Percentiles rank a stretch among this genome's conserved stretches.
phyloP scores from a whole-genome alignment of 2,888 invertebrate genomes.

The Caenorhabditis japonica region DNA sequence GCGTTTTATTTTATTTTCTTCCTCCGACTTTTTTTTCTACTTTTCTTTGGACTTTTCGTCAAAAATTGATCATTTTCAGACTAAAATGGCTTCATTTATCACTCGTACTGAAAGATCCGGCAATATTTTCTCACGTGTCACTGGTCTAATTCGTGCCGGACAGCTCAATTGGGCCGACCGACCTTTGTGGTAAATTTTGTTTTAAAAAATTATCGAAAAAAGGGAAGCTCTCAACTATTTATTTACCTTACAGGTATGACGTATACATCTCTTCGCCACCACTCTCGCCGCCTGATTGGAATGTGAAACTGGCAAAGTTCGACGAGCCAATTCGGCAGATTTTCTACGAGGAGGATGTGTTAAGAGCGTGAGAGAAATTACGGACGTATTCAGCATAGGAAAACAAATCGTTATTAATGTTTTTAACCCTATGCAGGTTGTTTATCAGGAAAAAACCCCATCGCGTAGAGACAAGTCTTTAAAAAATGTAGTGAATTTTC shows the following conservation, averaged over 20 bases:
- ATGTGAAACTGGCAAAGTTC: constrained; percentile 77
- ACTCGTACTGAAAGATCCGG: constrained; percentile 71
- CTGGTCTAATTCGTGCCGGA: constrained; percentile 85
- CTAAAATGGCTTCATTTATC: constrained; percentile 69
- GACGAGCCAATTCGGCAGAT: constrained; percentile 83
- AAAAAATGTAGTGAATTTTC: too few species aligned
- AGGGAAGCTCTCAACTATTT: background rate
- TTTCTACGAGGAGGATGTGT: constrained; percentile 87
- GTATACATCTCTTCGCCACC: constrained; percentile 93
- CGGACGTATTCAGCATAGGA: background rate
- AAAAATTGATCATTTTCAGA: too few species aligned
- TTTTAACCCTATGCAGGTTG: too few species aligned
- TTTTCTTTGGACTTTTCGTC: background rate
- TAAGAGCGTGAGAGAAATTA: constrained; percentile 87
- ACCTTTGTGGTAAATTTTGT: constrained; percentile 85
- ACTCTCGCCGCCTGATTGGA: constrained; percentile 85
- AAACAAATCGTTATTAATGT: too few species aligned
- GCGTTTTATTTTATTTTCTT: background rate
- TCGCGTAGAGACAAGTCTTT: too few species aligned
- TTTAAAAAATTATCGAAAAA: background rate
- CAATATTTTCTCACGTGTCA: constrained; percentile 71
- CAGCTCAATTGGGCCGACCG: constrained; percentile 87
- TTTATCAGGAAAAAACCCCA: too few species aligned
- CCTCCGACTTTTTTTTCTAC: background rate
- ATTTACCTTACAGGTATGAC: constrained; percentile 81